These are phyloP conservation scores for Bicyclus anynana DNA, from an alignment of 1,140 invertebrate genomes.

Conservation along the genomic window DNA sequence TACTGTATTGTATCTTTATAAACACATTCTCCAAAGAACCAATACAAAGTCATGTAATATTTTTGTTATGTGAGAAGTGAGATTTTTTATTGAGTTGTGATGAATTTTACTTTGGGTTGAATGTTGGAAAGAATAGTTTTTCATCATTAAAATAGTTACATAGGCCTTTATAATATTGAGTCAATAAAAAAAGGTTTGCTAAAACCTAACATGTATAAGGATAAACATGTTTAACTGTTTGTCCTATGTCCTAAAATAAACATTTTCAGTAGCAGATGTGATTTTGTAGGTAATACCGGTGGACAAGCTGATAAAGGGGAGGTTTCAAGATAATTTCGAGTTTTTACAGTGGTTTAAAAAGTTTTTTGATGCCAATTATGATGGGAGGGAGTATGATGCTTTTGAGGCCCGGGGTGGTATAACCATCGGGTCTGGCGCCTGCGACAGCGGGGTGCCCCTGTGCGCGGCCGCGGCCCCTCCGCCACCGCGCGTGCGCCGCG, in stretches of 20 bases:
- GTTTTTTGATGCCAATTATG: conserved; percentile 99
- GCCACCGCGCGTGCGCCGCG: conserved; percentile 39
- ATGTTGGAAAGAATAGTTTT: too few species aligned
- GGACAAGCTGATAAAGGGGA: conserved; percentile 97
- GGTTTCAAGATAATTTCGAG: conserved; percentile 99
- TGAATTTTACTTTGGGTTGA: too few species aligned
- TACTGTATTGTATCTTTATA: too few species aligned
- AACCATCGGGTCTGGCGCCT: conserved; percentile 63
- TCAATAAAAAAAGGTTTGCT: not conserved
- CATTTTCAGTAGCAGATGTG: not conserved
- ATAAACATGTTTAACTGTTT: not conserved
- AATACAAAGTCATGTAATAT: too few species aligned
- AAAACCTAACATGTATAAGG: not conserved
- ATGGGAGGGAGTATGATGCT: conserved; percentile 96
- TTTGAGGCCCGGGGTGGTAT: conserved; percentile 84
- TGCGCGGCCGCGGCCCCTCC: conserved; percentile 41
- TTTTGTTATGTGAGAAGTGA: too few species aligned
- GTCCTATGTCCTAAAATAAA: not conserved
- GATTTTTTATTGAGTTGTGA: too few species aligned
- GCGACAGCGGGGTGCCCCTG: conserved; percentile 65
- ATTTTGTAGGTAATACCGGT: conserved; percentile 94
- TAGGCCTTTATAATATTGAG: too few species aligned
- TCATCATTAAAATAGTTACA: too few species aligned
- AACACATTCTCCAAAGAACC: too few species aligned
- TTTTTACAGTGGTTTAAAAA: conserved; percentile 99